These are phyloP conservation scores for Echinops telfairi DNA, from an alignment of 2,113 vertebrate genomes.

Conservation along the genomic window DNA sequence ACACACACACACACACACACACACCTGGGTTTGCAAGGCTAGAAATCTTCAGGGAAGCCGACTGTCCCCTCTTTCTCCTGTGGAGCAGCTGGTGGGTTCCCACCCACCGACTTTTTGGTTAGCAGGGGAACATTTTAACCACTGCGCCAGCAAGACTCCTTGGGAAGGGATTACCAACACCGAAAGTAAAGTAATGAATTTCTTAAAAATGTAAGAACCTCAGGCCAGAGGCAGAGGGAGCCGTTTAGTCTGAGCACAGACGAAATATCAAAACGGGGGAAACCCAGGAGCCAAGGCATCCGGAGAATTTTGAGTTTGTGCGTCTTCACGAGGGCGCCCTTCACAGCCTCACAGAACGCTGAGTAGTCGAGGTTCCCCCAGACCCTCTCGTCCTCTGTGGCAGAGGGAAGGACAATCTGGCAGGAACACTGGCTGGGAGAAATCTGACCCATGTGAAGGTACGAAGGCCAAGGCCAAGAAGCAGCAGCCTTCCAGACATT, in stretches of 20 bases:
- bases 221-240: not conserved
- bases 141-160: no score
- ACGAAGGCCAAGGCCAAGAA: not conserved
- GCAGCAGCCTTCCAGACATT: not conserved
- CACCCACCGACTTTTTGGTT: no score
- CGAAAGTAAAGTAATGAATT: not conserved
- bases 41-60: no score
- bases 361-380: not conserved
- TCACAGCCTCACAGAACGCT: not conserved
- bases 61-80: no score
- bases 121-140: no score
- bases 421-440: conserved; percentile 21
- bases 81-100: no score
- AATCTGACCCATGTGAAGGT: not conserved
- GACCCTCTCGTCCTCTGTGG: not conserved
- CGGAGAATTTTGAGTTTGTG: not conserved
- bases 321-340: not conserved
- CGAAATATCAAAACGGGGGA: not conserved
- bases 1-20: no score
- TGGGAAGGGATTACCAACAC: not conserved
- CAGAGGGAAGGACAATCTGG: not conserved
- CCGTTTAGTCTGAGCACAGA: not conserved
- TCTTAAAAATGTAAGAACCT: not conserved
- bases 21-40: no score
- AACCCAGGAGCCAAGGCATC: not conserved